Evolutionary conservation across 2,888 invertebrate genomes (phyloP).

Genomic region (Branchipolynoe longqiensis): DNA sequence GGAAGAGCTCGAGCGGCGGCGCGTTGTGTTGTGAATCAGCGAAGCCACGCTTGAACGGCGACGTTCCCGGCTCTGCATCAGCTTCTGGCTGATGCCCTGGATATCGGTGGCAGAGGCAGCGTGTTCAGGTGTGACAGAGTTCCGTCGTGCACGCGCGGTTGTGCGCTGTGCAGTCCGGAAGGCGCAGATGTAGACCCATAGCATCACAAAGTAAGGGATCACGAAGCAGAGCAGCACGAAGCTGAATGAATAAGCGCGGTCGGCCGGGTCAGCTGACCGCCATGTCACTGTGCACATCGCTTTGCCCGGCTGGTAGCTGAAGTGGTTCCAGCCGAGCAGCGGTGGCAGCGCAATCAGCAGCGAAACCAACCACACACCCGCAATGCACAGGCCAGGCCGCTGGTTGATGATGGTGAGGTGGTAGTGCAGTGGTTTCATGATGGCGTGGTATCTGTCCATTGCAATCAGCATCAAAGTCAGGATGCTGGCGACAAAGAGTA

Average conservation of each 20-base stretch:
- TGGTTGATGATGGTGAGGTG: conserved; percentile 84
- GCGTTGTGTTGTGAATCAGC: conserved; percentile 12
- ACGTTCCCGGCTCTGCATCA: background rate
- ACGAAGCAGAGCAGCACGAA: conserved; percentile 82
- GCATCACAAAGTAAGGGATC: conserved; percentile 84
- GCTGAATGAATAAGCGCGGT: conserved; percentile 80
- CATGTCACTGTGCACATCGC: conserved; percentile 77
- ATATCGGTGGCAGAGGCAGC: conserved; percentile 20
- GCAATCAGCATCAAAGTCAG: conserved; percentile 86
- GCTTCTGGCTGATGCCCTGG: conserved; percentile 25
- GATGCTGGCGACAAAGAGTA: conserved; percentile 84
- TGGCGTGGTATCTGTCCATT: conserved; percentile 87
- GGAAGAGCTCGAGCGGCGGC: conserved; percentile 53
- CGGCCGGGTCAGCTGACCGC: conserved; percentile 70
- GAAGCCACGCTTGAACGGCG: conserved; percentile 52
- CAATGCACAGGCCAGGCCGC: conserved; percentile 82
- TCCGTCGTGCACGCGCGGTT: conserved; percentile 85
- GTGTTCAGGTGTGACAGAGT: conserved; percentile 81
- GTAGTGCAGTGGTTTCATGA: conserved; percentile 86
- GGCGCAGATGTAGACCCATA: conserved; percentile 86
- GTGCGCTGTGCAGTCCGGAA: conserved; percentile 90
- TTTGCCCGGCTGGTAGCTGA: conserved; percentile 74
- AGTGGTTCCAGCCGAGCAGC: conserved; percentile 76
- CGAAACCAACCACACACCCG: conserved; percentile 81
- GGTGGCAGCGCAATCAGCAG: conserved; percentile 81